phyloP scores from a whole-genome alignment of 2,113 vertebrate species.

The Ammodytes dubius region DNA sequence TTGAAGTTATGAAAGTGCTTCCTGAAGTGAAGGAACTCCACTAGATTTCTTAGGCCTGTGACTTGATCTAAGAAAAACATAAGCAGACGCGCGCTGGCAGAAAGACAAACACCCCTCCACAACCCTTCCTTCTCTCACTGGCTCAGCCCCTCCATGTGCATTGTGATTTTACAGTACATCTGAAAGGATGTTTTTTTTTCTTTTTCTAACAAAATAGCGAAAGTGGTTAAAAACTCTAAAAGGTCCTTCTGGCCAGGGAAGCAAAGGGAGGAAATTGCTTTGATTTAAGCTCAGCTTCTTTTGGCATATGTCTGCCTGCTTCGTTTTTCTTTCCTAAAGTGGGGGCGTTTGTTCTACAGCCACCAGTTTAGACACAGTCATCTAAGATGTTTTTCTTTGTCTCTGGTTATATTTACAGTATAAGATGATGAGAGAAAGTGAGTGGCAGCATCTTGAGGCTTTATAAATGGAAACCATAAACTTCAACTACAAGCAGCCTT shows the following conservation, averaged over 20 bases:
- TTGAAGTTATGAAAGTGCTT: conserved; percentile 81
- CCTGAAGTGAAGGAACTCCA: conserved; percentile 76
- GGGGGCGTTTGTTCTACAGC: conserved; percentile 59
- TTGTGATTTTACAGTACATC: conserved; percentile 67
- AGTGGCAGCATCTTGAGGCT: conserved; percentile 33
- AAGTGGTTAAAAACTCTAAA: conserved; percentile 62
- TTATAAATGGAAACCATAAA: conserved; percentile 29
- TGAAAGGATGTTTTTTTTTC: conserved; percentile 28
- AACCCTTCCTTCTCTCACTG: conserved; percentile 30
- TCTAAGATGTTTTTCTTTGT: conserved; percentile 59
- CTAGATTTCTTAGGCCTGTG: conserved; percentile 63
- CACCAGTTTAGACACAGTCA: conserved; percentile 54
- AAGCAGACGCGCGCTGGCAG: conserved; percentile 67
- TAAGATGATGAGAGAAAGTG: conserved; percentile 60
- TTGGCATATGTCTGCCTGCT: conserved; percentile 62
- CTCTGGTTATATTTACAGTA: conserved; percentile 49
- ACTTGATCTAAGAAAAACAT: conserved; percentile 82
- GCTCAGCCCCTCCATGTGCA: conserved; percentile 44
- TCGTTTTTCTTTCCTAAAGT: conserved; percentile 61
- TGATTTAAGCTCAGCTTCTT: conserved; percentile 79
- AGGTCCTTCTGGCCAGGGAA: conserved; percentile 68
- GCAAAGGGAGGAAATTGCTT: conserved; percentile 76
- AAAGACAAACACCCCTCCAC: conserved; percentile 67
- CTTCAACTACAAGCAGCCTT: conserved; percentile 17
- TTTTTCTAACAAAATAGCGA: conserved; percentile 9